A percentile compares a stretch with the other conserved stretches of the same genome.
Evolutionary conservation across 2,113 vertebrate species (phyloP).

Genomic region (Lasiurus borealis): DNA sequence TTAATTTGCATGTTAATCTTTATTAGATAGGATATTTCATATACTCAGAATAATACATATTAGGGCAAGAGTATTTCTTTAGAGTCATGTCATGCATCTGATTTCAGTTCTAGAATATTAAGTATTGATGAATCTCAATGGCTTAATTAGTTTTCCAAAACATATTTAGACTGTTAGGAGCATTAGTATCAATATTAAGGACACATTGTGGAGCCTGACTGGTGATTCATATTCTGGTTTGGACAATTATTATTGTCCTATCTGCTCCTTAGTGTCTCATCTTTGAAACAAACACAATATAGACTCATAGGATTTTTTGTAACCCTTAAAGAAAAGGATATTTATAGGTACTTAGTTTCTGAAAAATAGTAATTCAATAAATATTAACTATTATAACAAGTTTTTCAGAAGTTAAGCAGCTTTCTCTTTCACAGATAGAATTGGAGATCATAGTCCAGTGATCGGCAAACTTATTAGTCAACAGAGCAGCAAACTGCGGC

Average conservation of each 20-base stretch:
- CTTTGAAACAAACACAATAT: constrained; percentile 41
- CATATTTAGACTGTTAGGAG: background rate
- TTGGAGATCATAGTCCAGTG: background rate
- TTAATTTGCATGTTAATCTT: too few relatives aligned
- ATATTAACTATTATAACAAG: background rate
- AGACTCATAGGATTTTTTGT: background rate
- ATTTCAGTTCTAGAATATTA: constrained; percentile 14
- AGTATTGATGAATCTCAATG: background rate
- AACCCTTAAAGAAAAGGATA: constrained; percentile 52
- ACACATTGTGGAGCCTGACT: background rate
- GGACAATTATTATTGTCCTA: background rate
- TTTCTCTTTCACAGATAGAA: constrained; percentile 44
- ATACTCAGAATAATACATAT: background rate
- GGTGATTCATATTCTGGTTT: constrained; percentile 1
- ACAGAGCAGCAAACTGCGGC: too few relatives aligned
- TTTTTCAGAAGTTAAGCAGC: background rate
- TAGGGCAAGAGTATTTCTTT: background rate
- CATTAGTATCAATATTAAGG: background rate
- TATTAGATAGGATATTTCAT: background rate
- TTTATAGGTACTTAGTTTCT: background rate
- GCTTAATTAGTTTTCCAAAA: constrained; percentile 9
- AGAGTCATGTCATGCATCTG: background rate
- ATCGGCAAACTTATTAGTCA: too few relatives aligned
- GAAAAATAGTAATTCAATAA: background rate
- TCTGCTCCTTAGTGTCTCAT: background rate